Base-by-base conservation (phyloP, 2,797 vertebrate species). In the Ficedula albicollis region DNA sequence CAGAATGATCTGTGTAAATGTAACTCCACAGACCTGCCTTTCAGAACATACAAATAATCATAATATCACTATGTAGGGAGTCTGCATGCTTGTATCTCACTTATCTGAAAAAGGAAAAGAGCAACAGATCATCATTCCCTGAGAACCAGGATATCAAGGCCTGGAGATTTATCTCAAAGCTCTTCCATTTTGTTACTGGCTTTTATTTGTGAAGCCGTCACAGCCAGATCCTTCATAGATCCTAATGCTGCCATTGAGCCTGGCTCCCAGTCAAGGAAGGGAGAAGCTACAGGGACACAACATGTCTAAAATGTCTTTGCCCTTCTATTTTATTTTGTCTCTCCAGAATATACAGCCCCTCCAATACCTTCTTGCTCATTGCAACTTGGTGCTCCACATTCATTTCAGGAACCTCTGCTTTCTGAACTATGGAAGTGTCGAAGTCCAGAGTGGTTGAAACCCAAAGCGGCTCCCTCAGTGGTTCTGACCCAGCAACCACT, bases 391-490 rank as follows among this genome's bases (percentile, higher is more conserved):
- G 25, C 56, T 77, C 68, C 44, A 38, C 15, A 48, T 15, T 69
- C 1, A 55, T 38, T 41, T 60, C 39, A 77, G 36, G 22, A 74
- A 75, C 27, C 27, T 27, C 26, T 13, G 5, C 16, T 69, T 89
- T 52, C 21, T 70, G 38, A 67, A 48, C n/a, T 56, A 18, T 3
- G 6, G 1, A 43, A 58, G 11, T 9, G 25, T 6, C 1, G 1
- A 76, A 63, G 44, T 26, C 55, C 29, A 55, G 58, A 41, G 29
- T 20, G 41, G 32, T 87, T 38, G 41, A 73, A 87, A 77, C 8
- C 6, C 34, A 63, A 68, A 39, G 1, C 10, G 68, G 15, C 4
- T 86, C 15, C 25, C 1, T 2, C 29, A 55, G 13, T 0, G 0
- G 7, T 18, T 41, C 39, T 70, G 36, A 19, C 25, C 21, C 18